These are phyloP conservation scores for Micrasema minimum DNA, from an alignment of 1,140 invertebrate species.

Conservation along the genomic window DNA sequence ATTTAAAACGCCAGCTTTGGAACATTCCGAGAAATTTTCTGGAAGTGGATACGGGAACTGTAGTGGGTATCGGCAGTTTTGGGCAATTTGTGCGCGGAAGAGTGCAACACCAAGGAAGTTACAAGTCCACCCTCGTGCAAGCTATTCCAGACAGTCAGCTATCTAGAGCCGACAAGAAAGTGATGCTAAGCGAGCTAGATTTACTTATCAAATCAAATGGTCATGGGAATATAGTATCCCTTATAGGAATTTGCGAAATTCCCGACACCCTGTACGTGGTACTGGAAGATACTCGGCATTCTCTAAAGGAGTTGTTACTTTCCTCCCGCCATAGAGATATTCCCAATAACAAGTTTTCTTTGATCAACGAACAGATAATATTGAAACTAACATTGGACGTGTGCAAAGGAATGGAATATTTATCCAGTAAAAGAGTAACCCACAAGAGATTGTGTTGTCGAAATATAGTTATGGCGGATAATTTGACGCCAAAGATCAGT, in stretches of 20 bases:
- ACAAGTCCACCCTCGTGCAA: slow-evolving; percentile 59
- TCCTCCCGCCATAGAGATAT: slow-evolving; percentile 71
- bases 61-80: slow-evolving; percentile 80
- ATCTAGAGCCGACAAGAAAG: slow-evolving; percentile 69
- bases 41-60: slow-evolving; percentile 72
- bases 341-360: slow-evolving; percentile 71
- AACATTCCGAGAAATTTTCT: slow-evolving; percentile 77
- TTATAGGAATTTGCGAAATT: slow-evolving; percentile 84
- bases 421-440: slow-evolving; percentile 71
- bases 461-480: slow-evolving; percentile 73
- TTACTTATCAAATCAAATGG: slow-evolving; percentile 74
- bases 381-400: slow-evolving; percentile 70
- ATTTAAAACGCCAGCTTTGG: slow-evolving; percentile 78
- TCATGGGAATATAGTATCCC: slow-evolving; percentile 77
- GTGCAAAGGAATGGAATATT: slow-evolving; percentile 74
- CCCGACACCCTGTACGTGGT: slow-evolving; percentile 77
- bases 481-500: slow-evolving; percentile 75
- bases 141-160: slow-evolving; percentile 70
- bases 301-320: slow-evolving; percentile 76
- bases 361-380: slow-evolving; percentile 71
- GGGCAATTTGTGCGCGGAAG: slow-evolving; percentile 77
- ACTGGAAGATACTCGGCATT: slow-evolving; percentile 73
- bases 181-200: slow-evolving; percentile 80
- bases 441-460: slow-evolving; percentile 79
- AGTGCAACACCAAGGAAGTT: slow-evolving; percentile 68